phyloP scores from a whole-genome alignment of 2,888 invertebrate species.

The Celastrina argiolus region DNA sequence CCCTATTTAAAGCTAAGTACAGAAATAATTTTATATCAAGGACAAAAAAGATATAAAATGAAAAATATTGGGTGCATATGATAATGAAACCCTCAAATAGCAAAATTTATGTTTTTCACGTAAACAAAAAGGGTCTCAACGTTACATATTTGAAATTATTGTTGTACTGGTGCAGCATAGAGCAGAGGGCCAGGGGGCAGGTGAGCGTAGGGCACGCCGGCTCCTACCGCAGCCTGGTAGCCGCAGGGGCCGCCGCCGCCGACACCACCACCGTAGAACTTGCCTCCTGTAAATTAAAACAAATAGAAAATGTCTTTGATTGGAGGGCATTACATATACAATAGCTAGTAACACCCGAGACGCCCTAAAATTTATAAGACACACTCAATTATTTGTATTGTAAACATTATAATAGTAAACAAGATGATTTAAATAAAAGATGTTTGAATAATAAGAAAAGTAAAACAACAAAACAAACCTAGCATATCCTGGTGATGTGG shows the following conservation, averaged over 20 bases:
- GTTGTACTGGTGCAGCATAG: conserved; percentile 84
- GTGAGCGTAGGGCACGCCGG: conserved; percentile 80
- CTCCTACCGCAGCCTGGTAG: conserved; percentile 82
- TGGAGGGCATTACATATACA: no score
- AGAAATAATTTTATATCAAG: conserved; percentile 21
- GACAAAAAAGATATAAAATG: conserved; percentile 18
- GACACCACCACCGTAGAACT: conserved; percentile 85
- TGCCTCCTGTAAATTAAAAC: conserved; percentile 77
- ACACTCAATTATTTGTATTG: no score
- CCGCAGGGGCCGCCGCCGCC: conserved; percentile 79
- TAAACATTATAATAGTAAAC: no score
- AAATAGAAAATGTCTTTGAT: background rate
- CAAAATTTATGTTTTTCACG: background rate
- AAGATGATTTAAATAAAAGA: no score
- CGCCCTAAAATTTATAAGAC: no score
- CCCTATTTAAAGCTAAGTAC: conserved; percentile 27
- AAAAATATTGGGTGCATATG: conserved; percentile 22
- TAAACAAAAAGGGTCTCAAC: conserved; percentile 11
- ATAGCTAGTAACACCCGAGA: no score
- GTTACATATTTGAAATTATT: conserved; percentile 66
- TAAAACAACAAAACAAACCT: conserved; percentile 43
- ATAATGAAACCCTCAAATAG: conserved; percentile 15
- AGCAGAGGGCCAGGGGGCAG: conserved; percentile 75
- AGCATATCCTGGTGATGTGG: conserved; percentile 75
- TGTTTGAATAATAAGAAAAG: background rate